A percentile compares a stretch with the other conserved stretches of the same genome.
Evolutionary conservation across 2,888 invertebrate species (phyloP).

Genomic region (Pollenia griseotomentosa): DNA sequence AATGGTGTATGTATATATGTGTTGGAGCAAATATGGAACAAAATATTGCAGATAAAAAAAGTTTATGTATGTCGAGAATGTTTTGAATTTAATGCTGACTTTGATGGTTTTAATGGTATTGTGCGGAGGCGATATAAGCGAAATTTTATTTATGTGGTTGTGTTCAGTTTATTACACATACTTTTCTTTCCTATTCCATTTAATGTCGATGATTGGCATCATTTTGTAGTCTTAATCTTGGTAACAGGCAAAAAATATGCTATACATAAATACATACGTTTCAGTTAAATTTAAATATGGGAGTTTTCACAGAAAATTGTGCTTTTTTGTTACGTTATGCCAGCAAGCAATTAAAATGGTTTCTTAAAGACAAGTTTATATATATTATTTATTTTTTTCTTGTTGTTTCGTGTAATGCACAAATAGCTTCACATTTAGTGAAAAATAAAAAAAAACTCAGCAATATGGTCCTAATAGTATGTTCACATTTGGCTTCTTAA

Average conservation of each 20-base stretch:
- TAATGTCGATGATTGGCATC: conserved; percentile 46
- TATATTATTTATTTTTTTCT: too few relatives aligned
- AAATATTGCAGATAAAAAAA: conserved; percentile 38
- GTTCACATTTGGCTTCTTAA: too few relatives aligned
- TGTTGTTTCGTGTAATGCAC: too few relatives aligned
- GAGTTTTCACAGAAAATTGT: too few relatives aligned
- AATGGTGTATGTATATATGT: not conserved
- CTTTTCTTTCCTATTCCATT: conserved; percentile 4
- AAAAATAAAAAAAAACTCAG: too few relatives aligned
- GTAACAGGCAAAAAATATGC: not conserved
- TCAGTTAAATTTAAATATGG: not conserved
- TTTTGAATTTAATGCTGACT: conserved; percentile 57
- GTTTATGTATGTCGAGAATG: conserved; percentile 46
- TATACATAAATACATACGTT: not conserved
- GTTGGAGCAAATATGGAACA: conserved; percentile 3
- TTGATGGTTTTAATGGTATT: conserved; percentile 46
- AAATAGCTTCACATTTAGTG: too few relatives aligned
- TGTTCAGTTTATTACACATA: conserved; percentile 2
- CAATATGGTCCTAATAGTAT: too few relatives aligned
- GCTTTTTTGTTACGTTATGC: too few relatives aligned
- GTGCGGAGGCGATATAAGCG: conserved; percentile 24
- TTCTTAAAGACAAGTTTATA: too few relatives aligned
- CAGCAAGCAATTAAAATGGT: too few relatives aligned
- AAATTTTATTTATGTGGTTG: conserved; percentile 41
- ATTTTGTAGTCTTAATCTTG: conserved; percentile 20